Evolutionary conservation across 2,888 invertebrate genomes (phyloP), one percentile per base, ranked within the genome.

Genomic region (Desoria tigrina): DNA sequence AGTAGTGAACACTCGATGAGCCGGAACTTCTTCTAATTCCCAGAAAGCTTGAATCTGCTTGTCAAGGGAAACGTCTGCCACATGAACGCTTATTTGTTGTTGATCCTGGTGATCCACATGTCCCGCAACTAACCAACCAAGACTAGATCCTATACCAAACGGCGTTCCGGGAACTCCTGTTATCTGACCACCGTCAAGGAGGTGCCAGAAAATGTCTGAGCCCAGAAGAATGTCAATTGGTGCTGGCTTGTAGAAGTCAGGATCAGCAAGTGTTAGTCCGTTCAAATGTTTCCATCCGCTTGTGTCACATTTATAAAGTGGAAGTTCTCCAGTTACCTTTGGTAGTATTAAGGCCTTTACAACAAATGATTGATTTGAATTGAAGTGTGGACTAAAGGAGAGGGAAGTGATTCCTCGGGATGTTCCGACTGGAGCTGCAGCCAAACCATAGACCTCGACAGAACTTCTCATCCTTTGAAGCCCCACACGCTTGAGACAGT

Each of bases 81-180:
- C n/a, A n/a, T n/a, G n/a, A n/a, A n/a, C n/a, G n/a, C n/a, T n/a
- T n/a, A 16, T 21, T 45, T 45, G 45, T 16, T 21, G 45, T 18
- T 32, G 37, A 28, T n/a, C n/a, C n/a, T n/a, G n/a, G n/a, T n/a
- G n/a, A n/a, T n/a, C n/a, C n/a, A n/a, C n/a, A n/a, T n/a, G n/a
- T n/a, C n/a, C n/a, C n/a, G n/a, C 65, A 1, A 69, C 53, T 1
- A 65, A 18, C 69, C 69, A 69, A 14, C 69, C 69, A 0, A 69
- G 27, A 37, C 32, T 42, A 1, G 63, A 50, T 0, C 58, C 51
- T 14, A 64, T 18, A 1, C 55, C 69, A 1, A 64, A 50, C 14
- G 69, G 69, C 11, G 32, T 28, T n/a, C 53, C 42, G 7, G 18
- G 16, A 2, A 18, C 11, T 9, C 64, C 66, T 4, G 4, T 16